Conservation (phyloP, 2,888 invertebrate genomes). For the Euplagia quadripunctaria region DNA sequence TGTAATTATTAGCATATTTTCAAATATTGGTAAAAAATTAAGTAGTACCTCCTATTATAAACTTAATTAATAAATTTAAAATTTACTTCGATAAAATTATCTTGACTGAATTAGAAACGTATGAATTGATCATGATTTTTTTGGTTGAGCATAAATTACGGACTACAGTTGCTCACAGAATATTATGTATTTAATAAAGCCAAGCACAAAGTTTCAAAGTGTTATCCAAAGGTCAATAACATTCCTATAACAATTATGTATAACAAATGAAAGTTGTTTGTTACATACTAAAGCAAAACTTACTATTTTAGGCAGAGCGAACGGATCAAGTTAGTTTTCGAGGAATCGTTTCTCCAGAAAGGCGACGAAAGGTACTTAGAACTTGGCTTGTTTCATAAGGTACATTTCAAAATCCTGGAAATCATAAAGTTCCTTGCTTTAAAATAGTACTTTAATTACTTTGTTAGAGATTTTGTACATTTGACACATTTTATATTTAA, state of each 20-base stretch:
- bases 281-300: conserved; percentile 17
- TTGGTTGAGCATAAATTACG: no score
- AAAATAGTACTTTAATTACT: no score
- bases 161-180: no score
- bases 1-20: no score
- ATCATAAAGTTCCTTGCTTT: background rate
- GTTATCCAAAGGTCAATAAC: background rate
- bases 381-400: conserved; percentile 22
- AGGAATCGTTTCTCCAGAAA: conserved; percentile 92
- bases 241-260: conserved; percentile 12
- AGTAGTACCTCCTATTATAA: no score
- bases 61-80: no score
- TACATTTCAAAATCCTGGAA: conserved; percentile 11
- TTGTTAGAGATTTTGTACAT: no score
- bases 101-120: no score
- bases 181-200: background rate
- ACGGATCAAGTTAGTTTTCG: conserved; percentile 93
- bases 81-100: no score
- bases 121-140: no score
- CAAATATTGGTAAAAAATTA: no score
- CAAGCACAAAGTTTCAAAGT: conserved; percentile 11
- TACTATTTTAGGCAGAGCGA: conserved; percentile 89
- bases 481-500: background rate
- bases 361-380: conserved; percentile 91
- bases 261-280: conserved; percentile 16